Conservation (phyloP, 2,797 vertebrate species). For the Lerista edwardsae region DNA sequence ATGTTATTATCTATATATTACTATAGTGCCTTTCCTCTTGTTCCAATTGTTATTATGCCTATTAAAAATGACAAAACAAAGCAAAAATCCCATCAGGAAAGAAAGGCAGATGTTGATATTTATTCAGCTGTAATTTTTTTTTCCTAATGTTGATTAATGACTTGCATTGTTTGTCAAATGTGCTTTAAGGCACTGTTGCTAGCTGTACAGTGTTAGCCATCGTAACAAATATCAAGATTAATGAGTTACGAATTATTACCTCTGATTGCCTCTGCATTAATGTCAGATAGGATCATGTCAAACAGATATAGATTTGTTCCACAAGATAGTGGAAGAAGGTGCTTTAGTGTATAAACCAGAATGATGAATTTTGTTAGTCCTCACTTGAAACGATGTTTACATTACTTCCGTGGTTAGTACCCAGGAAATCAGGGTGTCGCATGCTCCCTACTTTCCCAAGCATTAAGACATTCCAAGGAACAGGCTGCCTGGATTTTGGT, state of each 20-base stretch:
- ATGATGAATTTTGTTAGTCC: slow-evolving; percentile 1
- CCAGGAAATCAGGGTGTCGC: too few relatives aligned
- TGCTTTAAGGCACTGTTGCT: slow-evolving; percentile 8
- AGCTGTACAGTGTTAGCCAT: slow-evolving; percentile 37
- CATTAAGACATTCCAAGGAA: too few relatives aligned
- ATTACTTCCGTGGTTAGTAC: too few relatives aligned
- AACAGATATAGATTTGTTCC: slow-evolving; percentile 15
- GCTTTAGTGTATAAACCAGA: slow-evolving; percentile 20
- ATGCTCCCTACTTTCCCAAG: too few relatives aligned
- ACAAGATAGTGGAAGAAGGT: slow-evolving; percentile 25
- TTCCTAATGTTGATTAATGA: slow-evolving; percentile 39
- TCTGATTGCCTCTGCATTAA: slow-evolving; percentile 59
- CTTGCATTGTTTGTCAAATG: slow-evolving; percentile 37
- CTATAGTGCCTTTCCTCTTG: slow-evolving; percentile 16
- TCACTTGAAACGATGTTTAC: slow-evolving; percentile 3
- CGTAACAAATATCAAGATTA: slow-evolving; percentile 48
- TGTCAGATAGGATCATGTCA: slow-evolving; percentile 43
- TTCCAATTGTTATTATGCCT: slow-evolving; percentile 18
- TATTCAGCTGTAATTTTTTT: slow-evolving; percentile 39
- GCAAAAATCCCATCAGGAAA: background rate
- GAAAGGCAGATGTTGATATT: slow-evolving; percentile 20
- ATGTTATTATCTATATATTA: slow-evolving; percentile 15
- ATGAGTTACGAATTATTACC: slow-evolving; percentile 52
- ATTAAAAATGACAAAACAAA: slow-evolving; percentile 22
- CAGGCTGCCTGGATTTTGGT: too few relatives aligned